These are phyloP conservation scores for Lacanobia oleracea DNA, from an alignment of 2,888 invertebrate genomes.

Conservation along the genomic window DNA sequence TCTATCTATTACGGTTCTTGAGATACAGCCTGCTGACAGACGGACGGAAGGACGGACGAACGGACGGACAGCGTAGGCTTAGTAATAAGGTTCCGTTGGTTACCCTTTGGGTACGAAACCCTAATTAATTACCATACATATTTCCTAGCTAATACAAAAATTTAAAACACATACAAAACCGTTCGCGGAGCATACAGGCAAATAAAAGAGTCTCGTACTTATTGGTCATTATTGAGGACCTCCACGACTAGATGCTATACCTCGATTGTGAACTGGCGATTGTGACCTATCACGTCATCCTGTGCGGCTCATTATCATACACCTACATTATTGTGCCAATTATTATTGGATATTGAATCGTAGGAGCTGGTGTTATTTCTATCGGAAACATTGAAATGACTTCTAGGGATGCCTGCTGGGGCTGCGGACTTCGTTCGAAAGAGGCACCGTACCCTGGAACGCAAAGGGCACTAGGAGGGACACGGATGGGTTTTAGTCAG, in stretches of 20 bases:
- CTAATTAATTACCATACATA: neutral
- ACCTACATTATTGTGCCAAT: slow-evolving; percentile 18
- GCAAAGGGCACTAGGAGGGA: too few relatives aligned
- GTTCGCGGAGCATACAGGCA: neutral
- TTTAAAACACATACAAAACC: neutral
- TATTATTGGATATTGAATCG: slow-evolving; percentile 10
- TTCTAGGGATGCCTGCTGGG: neutral
- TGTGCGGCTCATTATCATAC: slow-evolving; percentile 33
- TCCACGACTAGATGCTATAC: slow-evolving; percentile 25
- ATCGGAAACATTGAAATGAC: neutral
- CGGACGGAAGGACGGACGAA: too few relatives aligned
- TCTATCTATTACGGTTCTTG: too few relatives aligned
- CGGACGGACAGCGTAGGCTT: too few relatives aligned
- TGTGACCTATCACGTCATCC: slow-evolving; percentile 56
- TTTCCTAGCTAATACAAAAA: neutral
- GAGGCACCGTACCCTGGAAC: too few relatives aligned
- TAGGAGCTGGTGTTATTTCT: neutral
- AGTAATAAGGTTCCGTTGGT: too few relatives aligned
- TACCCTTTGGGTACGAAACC: too few relatives aligned
- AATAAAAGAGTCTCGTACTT: slow-evolving; percentile 1
- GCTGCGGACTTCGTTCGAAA: too few relatives aligned
- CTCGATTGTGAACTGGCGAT: slow-evolving; percentile 34
- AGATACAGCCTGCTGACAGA: too few relatives aligned
- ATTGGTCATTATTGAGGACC: slow-evolving; percentile 6
- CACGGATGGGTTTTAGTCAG: too few relatives aligned